Evolutionary conservation across 2,888 invertebrate species (phyloP).

Genomic region (Belgica antarctica): DNA sequence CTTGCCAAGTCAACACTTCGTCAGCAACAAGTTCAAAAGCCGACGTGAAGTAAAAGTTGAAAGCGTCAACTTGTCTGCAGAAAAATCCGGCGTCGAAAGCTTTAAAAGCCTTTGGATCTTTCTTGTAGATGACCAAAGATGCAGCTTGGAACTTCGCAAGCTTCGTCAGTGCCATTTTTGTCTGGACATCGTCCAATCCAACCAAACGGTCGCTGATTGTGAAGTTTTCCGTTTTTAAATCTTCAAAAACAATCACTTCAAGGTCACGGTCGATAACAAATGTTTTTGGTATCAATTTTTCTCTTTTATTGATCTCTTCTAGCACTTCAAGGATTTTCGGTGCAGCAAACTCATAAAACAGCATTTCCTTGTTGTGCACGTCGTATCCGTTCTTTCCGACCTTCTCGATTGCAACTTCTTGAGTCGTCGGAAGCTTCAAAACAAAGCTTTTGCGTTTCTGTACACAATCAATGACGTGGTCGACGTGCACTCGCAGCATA

Average conservation of each 20-base stretch:
- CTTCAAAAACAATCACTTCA: slow-evolving; percentile 51
- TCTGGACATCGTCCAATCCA: slow-evolving; percentile 60
- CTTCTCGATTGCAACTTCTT: not conserved
- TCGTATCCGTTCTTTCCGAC: slow-evolving; percentile 14
- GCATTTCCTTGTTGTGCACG: slow-evolving; percentile 44
- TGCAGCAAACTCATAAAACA: slow-evolving; percentile 50
- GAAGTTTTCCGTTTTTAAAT: slow-evolving; percentile 58
- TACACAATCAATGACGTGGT: not conserved
- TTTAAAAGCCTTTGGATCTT: slow-evolving; percentile 48
- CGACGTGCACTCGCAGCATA: not conserved
- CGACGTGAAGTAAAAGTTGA: slow-evolving; percentile 47
- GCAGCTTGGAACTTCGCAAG: slow-evolving; percentile 60
- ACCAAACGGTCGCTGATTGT: slow-evolving; percentile 57
- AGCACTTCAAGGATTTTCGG: slow-evolving; percentile 54
- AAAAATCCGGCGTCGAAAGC: slow-evolving; percentile 45
- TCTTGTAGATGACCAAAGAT: slow-evolving; percentile 55
- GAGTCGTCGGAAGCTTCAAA: not conserved
- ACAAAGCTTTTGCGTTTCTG: not conserved
- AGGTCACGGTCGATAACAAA: slow-evolving; percentile 47
- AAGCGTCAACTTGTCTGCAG: slow-evolving; percentile 49
- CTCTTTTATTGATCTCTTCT: slow-evolving; percentile 50
- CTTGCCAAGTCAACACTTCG: slow-evolving; percentile 55
- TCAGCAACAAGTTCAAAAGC: slow-evolving; percentile 48
- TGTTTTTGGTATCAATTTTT: slow-evolving; percentile 52
- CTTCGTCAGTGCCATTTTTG: slow-evolving; percentile 56